Base-by-base conservation (phyloP, 2,797 vertebrate genomes). In the Astyanax mexicanus region DNA sequence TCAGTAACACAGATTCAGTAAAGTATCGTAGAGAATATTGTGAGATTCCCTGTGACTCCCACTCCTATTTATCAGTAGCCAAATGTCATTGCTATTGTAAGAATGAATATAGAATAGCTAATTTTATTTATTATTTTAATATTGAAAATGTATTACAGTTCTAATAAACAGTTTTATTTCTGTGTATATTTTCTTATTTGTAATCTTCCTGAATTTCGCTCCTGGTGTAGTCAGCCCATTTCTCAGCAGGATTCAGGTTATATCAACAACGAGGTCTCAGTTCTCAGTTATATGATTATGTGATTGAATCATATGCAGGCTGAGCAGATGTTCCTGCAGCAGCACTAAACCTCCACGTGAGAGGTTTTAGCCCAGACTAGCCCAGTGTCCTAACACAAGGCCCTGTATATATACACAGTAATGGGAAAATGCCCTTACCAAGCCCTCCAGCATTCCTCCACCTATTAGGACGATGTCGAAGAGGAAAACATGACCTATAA, bases 281-380 rank as follows among this genome's bases (percentile, higher is more conserved):
- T 79, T 62, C 37, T 29, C 61, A n/a, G n/a, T 79, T 29, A 79
- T 79, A 45, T 10, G 57, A 79, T 79, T 69, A 79, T 15, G 65
- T 88, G 86, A 91, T 89, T 84, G 67, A 89, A 87, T 91, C 70
- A 85, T 82, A 88, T 78, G 85, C 75, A 68, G 85, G 85, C 84
- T 85, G 85, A 85, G 85, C 40, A 77, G 70, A 73, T 79, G 72
- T 84, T 79, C 72, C 12, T 45, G 25, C 72, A 60, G 27, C 42
- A 60, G 29, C 15, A 57, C 10, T 25, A 29, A 21, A 11, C 21
- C 0, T 65, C 52, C 13, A 69, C 78, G 72, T 69, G 66, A 49
- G 6, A 45, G 21, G 60, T 32, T 35, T 35, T 32, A 12, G 15
- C 11, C 42, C 23, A 84, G 80, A 88, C 75, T 76, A 66, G 72